Percentiles rank a stretch among this genome's conserved stretches.
These are phyloP conservation scores for Maconellicoccus hirsutus DNA, from an alignment of 1,140 invertebrate genomes.

Conservation along the genomic window DNA sequence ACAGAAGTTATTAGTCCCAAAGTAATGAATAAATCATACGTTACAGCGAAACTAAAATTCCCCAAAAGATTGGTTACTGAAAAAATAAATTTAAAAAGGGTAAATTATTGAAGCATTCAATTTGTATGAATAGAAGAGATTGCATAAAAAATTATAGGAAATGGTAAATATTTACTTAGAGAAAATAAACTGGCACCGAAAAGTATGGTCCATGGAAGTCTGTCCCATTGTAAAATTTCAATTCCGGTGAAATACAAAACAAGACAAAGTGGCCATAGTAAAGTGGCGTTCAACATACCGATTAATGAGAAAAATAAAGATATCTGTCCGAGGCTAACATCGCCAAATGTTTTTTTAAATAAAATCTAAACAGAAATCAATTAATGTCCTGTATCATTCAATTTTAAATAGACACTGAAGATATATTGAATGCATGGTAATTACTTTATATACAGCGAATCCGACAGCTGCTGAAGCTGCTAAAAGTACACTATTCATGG, in stretches of 20 bases:
- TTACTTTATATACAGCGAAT: constrained; percentile 83
- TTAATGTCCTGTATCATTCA: no score
- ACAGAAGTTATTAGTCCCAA: constrained; percentile 81
- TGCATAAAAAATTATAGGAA: not conserved
- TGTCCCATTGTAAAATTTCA: constrained; percentile 63
- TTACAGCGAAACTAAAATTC: constrained; percentile 79
- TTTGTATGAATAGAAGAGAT: no score
- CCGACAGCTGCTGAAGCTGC: constrained; percentile 76
- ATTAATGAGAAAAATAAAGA: constrained; percentile 77
- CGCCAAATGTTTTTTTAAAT: constrained; percentile 83
- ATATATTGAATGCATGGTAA: constrained; percentile 22
- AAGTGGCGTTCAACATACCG: constrained; percentile 65
- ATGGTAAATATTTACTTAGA: constrained; percentile 45
- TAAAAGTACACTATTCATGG: constrained; percentile 79
- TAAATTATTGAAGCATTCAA: not conserved
- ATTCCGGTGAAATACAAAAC: constrained; percentile 70
- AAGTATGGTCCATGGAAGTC: constrained; percentile 68
- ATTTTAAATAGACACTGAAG: not conserved
- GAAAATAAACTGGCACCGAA: constrained; percentile 62
- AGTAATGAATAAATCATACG: constrained; percentile 86
- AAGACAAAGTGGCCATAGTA: constrained; percentile 77
- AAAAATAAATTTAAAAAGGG: constrained; percentile 36
- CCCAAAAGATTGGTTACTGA: constrained; percentile 79
- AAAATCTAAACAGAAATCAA: constrained; percentile 56
- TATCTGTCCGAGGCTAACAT: constrained; percentile 74